These are phyloP conservation scores for Cyclopterus lumpus DNA, from an alignment of 2,797 vertebrate species.

Conservation along the genomic window DNA sequence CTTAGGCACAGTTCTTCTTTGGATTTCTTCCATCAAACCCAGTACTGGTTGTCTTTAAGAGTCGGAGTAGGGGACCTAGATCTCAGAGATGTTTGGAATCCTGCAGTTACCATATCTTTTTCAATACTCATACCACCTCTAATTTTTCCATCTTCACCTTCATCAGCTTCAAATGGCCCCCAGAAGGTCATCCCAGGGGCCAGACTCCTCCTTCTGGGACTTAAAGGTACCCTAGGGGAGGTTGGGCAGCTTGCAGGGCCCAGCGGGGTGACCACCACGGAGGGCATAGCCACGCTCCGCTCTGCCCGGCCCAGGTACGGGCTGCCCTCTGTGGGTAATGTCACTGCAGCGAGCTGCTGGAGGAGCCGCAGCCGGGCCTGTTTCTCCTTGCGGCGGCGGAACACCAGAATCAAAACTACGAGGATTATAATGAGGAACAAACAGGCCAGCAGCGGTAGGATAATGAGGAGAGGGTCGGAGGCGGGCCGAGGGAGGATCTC, in stretches of 20 bases:
- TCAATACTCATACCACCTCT: conserved; percentile 12
- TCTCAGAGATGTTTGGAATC: conserved; percentile 59
- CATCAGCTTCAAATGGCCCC: conserved; percentile 81
- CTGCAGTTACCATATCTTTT: conserved; percentile 26
- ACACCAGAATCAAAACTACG: conserved; percentile 83
- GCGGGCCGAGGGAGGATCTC: conserved; percentile 78
- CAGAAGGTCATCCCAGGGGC: conserved; percentile 81
- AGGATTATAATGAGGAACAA: conserved; percentile 85
- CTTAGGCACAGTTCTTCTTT: conserved; percentile 68
- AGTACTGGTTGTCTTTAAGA: conserved; percentile 87
- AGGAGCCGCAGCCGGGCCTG: conserved; percentile 72
- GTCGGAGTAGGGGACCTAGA: conserved; percentile 80
- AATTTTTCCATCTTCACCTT: conserved; percentile 17
- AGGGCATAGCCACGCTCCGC: conserved; percentile 83
- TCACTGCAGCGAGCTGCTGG: conserved; percentile 70
- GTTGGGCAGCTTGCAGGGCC: conserved; percentile 64
- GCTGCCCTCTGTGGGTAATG: conserved; percentile 52
- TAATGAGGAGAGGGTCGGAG: conserved; percentile 82
- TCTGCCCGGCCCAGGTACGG: conserved; percentile 75
- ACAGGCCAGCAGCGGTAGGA: conserved; percentile 83
- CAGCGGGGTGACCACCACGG: conserved; percentile 89
- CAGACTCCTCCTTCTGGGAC: conserved; percentile 67
- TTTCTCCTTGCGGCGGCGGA: conserved; percentile 85
- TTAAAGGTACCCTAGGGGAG: conserved; percentile 60
- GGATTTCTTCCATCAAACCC: conserved; percentile 83